A percentile compares a stretch with the other conserved stretches of the same genome.
These are phyloP conservation scores for Mechanitis mazaeus DNA, from an alignment of 2,888 invertebrate genomes.

Conservation along the genomic window DNA sequence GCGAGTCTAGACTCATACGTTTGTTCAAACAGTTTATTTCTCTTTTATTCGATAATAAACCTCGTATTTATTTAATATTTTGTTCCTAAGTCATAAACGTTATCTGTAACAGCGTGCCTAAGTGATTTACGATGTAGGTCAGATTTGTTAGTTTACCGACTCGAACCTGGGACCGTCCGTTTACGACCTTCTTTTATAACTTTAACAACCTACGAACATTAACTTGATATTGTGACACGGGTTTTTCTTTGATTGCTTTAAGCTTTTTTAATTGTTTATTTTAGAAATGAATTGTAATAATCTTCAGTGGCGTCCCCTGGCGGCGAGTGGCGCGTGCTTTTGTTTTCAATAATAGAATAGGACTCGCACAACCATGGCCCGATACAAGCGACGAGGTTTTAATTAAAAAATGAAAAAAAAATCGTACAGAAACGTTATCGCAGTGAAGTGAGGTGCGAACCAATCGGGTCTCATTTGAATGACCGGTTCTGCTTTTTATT, in stretches of 20 bases:
- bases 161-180: conserved; percentile 64
- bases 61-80: conserved; percentile 45
- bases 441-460: conserved; percentile 47
- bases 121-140: conserved; percentile 74
- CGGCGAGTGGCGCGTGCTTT: not conserved
- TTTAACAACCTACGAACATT: conserved; percentile 48
- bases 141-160: conserved; percentile 73
- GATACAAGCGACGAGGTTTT: not conserved
- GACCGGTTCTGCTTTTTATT: conserved; percentile 48
- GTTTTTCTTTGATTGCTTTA: conserved; percentile 14
- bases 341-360: not conserved
- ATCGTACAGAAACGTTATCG: conserved; percentile 24
- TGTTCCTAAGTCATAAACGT: conserved; percentile 61
- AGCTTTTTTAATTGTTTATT: conserved; percentile 2
- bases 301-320: no score
- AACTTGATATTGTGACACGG: conserved; percentile 29
- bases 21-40: not conserved
- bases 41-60: conserved; percentile 15
- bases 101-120: conserved; percentile 72
- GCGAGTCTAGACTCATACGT: not conserved
- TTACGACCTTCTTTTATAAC: conserved; percentile 66
- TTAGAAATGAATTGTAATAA: conserved; percentile 7
- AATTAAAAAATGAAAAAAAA: not conserved
- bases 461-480: conserved; percentile 58
- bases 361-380: not conserved